A percentile compares a stretch with the other conserved stretches of the same genome.
phyloP scores from a whole-genome alignment of 2,113 vertebrate genomes.

The Trogon melanurus region DNA sequence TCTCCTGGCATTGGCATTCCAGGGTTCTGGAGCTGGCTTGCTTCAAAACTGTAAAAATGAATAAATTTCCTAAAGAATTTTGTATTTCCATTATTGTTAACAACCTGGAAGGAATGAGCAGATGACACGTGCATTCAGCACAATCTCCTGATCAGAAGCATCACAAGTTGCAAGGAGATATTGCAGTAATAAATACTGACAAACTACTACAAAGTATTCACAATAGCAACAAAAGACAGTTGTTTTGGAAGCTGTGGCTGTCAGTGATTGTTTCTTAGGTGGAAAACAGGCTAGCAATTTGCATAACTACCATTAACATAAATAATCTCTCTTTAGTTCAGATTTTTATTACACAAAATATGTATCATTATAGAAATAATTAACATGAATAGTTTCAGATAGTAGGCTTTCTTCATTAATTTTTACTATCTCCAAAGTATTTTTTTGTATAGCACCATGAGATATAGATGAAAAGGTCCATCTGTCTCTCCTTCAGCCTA shows the following conservation, averaged over 20 bases:
- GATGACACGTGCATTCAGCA: background rate
- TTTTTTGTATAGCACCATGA: background rate
- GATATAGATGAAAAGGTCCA: background rate
- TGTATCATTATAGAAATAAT: background rate
- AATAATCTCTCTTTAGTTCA: background rate
- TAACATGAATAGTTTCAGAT: background rate
- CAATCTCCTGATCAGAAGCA: background rate
- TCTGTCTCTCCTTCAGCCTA: background rate
- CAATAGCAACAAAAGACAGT: background rate
- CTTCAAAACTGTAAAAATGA: background rate
- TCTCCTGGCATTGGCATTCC: background rate
- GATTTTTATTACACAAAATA: background rate
- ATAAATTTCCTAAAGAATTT: background rate
- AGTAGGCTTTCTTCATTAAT: background rate
- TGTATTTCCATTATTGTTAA: background rate
- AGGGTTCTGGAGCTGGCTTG: background rate
- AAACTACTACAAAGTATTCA: background rate
- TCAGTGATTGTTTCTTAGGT: background rate
- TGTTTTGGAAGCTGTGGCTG: background rate
- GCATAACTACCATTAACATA: background rate
- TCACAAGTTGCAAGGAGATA: background rate
- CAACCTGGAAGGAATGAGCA: background rate
- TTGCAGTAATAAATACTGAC: background rate
- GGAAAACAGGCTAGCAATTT: background rate
- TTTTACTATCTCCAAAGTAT: background rate